Conservation (phyloP, 1,140 invertebrate species). For the Caerostris darwini region DNA sequence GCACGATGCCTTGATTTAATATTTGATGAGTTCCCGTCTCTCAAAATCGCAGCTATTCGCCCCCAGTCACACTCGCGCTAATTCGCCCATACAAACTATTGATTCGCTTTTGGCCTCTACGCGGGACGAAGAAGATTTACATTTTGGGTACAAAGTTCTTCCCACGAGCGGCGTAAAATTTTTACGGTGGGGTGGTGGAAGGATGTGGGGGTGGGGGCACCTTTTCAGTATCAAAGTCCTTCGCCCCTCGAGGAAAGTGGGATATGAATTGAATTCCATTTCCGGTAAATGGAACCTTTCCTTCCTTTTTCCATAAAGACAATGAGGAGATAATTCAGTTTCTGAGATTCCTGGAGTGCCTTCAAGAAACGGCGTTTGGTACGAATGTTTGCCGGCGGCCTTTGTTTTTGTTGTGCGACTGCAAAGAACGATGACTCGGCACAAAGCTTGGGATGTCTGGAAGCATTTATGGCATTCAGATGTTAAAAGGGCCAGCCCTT, state of each 20-base stretch:
- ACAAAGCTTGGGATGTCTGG: too few relatives aligned
- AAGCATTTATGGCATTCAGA: too few relatives aligned
- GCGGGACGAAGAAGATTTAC: background rate
- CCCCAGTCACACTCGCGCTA: background rate
- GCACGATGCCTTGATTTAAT: background rate
- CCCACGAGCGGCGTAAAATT: background rate
- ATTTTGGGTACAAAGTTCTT: conserved; percentile 1
- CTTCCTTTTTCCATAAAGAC: background rate
- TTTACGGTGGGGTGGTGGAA: background rate
- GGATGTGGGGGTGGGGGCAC: background rate
- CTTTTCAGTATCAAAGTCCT: background rate
- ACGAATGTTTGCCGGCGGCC: too few relatives aligned
- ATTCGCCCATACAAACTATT: background rate
- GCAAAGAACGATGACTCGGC: too few relatives aligned
- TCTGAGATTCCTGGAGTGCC: background rate
- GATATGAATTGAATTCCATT: conserved; percentile 18
- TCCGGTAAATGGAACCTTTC: background rate
- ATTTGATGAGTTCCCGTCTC: background rate
- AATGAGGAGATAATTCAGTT: background rate
- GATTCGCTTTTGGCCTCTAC: background rate
- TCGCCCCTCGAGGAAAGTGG: background rate
- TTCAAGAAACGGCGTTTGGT: background rate
- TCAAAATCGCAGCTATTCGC: background rate
- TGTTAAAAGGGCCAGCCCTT: too few relatives aligned
- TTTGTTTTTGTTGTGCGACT: too few relatives aligned